A percentile compares a stretch with the other conserved stretches of the same genome.
Conservation (phyloP, 2,797 vertebrate species). For the Danio albolineatus region DNA sequence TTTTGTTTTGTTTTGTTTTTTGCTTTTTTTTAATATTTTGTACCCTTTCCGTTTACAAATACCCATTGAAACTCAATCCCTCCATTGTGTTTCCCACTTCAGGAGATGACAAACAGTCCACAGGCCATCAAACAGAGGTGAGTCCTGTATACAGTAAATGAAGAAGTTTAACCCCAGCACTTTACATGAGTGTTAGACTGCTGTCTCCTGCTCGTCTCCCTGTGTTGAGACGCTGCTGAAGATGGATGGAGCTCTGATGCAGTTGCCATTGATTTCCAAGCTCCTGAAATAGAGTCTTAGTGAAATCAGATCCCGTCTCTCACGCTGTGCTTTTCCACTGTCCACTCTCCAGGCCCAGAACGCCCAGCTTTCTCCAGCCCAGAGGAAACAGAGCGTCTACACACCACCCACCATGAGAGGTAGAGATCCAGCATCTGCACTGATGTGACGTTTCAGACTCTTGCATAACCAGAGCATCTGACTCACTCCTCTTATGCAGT, state of each 20-base stretch:
- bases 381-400: slow-evolving; percentile 88
- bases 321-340: slow-evolving; percentile 54
- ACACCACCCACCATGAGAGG: slow-evolving; percentile 86
- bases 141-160: slow-evolving; percentile 61
- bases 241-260: slow-evolving; percentile 52
- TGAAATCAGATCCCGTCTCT: slow-evolving; percentile 62
- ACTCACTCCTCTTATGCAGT: slow-evolving; percentile 28
- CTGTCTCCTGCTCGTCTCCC: slow-evolving; percentile 17
- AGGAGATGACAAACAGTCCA: slow-evolving; percentile 79
- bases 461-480: slow-evolving; percentile 16
- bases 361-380: slow-evolving; percentile 79
- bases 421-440: slow-evolving; percentile 58
- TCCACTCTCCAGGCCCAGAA: slow-evolving; percentile 74
- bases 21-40: not conserved
- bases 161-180: slow-evolving; percentile 19
- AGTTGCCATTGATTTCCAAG: slow-evolving; percentile 62
- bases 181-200: slow-evolving; percentile 30
- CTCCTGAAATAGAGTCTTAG: slow-evolving; percentile 67
- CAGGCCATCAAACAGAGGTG: slow-evolving; percentile 82
- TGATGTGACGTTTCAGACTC: slow-evolving; percentile 32
- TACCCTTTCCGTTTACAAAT: not conserved
- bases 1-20: too few relatives aligned
- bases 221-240: slow-evolving; percentile 14
- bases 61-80: not conserved
- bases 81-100: slow-evolving; percentile 65